Base-by-base conservation (phyloP, 1,140 invertebrate species). In the Platorchestia sp. region DNA sequence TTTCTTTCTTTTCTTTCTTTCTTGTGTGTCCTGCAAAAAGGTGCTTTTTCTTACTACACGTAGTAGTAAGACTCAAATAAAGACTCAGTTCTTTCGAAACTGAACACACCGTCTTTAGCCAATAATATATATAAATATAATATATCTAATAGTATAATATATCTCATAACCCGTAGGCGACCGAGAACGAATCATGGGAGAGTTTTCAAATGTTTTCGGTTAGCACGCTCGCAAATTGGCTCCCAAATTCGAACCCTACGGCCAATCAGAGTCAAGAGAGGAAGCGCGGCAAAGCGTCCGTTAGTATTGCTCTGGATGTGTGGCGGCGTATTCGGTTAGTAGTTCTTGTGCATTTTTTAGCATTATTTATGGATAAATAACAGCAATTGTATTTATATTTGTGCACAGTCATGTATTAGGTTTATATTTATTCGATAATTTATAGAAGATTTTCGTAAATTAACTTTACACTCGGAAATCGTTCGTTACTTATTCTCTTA, bases 281-380 rank as follows among this genome's bases (percentile, higher is more conserved):
- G 91, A n/a, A 93, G 91, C 91, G 91, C 91, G 91, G 41, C 91
- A 93, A 93, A 93, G 91, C 91, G 91, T 93, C 91, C 91, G 91
- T 93, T 93, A 93, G 91, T 93, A 47, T 44, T n/a, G 43, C 91
- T 45, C 44, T 93, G 91, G 91, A 93, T 44, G 91, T 93, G 91
- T 93, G 91, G 91, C 91, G 40, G 44, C 40, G 40, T 45, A 93
- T 93, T 93, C 91, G 91, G 91, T 93, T 47, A 93, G 91, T 93
- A 44, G 47, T 89, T 89, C 87, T 89, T 10, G 59, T 27, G 1
- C 27, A 75, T 75, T 75, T 75, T 75, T 75, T 75, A 75, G 59
- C 36, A 36, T 75, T 75, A 75, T 75, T 75, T 27, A 75, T 75
- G 3, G 59, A 75, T 75, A 75, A 75, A 22, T 75, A 75, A 75